A percentile compares a stretch with the other conserved stretches of the same genome.
phyloP scores from a whole-genome alignment of 2,797 vertebrate genomes.

The Taenioides sp. region DNA sequence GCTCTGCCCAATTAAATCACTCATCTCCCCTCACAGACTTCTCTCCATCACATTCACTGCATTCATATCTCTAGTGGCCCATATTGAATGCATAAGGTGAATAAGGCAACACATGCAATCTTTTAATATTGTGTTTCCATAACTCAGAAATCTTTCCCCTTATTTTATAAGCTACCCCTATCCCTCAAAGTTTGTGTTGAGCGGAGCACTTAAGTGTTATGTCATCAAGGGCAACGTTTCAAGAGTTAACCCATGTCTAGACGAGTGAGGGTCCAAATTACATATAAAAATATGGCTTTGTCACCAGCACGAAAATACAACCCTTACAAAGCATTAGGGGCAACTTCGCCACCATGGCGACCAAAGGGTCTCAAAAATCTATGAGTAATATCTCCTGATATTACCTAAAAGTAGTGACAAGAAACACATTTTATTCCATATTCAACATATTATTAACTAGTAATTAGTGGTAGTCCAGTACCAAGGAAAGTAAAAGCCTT shows the following conservation, averaged over 20 bases:
- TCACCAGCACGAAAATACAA: constrained; percentile 49
- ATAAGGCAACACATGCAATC: constrained; percentile 52
- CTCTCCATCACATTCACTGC: constrained; percentile 45
- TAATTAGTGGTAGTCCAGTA: constrained; percentile 79
- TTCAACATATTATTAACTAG: constrained; percentile 68
- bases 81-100: constrained; percentile 47
- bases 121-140: constrained; percentile 55
- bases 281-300: constrained; percentile 60
- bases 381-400: constrained; percentile 60
- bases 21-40: constrained; percentile 67
- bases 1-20: constrained; percentile 74
- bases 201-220: constrained; percentile 54
- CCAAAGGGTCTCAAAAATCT: constrained; percentile 71
- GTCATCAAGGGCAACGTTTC: constrained; percentile 66
- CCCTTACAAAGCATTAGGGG: constrained; percentile 35
- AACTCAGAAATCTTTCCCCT: constrained; percentile 33
- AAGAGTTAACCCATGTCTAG: constrained; percentile 66
- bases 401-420: constrained; percentile 74
- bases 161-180: constrained; percentile 54
- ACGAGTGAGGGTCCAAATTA: constrained; percentile 66
- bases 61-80: constrained; percentile 46
- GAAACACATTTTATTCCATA: constrained; percentile 60
- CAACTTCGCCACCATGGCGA: constrained; percentile 41
- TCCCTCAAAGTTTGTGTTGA: constrained; percentile 53
- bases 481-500: constrained; percentile 70